These are phyloP conservation scores for Neopelma chrysocephalum DNA, from an alignment of 2,797 vertebrate genomes.

Conservation along the genomic window DNA sequence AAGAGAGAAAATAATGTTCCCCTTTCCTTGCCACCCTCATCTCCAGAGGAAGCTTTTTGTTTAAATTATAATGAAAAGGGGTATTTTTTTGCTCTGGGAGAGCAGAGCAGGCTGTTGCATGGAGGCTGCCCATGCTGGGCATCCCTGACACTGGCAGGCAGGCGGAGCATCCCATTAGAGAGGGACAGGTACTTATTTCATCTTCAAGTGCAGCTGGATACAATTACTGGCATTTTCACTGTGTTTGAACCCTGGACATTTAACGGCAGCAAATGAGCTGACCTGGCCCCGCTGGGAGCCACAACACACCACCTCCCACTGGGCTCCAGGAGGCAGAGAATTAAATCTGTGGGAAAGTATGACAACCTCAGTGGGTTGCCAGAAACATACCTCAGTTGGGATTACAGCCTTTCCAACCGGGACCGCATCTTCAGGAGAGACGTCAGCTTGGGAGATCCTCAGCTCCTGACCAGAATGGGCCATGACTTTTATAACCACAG, in stretches of 20 bases:
- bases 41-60: slow-evolving; percentile 27
- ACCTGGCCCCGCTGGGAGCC: neutral
- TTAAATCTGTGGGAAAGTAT: neutral
- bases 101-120: neutral
- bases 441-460: accelerated
- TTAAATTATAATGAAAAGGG: slow-evolving; percentile 48
- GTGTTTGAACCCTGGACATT: neutral
- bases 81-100: neutral
- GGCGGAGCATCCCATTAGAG: neutral
- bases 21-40: slow-evolving; percentile 30
- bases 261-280: neutral
- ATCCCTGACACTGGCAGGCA: neutral
- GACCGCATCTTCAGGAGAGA: neutral
- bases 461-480: accelerated
- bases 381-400: neutral
- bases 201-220: neutral
- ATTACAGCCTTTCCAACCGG: neutral
- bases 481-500: neutral
- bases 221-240: neutral
- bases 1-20: slow-evolving; percentile 39
- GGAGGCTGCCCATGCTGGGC: neutral
- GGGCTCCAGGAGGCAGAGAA: neutral
- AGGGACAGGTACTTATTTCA: neutral
- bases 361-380: neutral
- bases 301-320: neutral